phyloP scores from a whole-genome alignment of 2,113 vertebrate species.

The Chaetorhynchus papuensis region DNA sequence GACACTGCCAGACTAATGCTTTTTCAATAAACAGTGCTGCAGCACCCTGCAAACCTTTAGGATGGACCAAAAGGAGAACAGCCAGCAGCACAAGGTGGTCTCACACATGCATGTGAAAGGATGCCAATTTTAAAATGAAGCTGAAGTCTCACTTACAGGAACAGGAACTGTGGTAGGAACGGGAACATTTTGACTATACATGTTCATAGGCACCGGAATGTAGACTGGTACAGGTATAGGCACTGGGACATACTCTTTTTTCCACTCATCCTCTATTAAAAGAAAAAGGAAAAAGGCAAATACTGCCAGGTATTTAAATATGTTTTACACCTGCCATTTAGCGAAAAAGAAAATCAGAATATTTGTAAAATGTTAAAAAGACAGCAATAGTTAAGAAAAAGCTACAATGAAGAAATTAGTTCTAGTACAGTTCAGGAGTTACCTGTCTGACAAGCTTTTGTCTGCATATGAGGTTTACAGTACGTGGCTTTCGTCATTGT shows the following conservation, averaged over 20 bases:
- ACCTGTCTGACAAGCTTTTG: conserved; percentile 95
- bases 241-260: conserved; percentile 90
- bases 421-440: conserved; percentile 3
- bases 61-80: background rate
- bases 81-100: background rate
- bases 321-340: background rate
- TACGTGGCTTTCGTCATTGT: conserved; percentile 97
- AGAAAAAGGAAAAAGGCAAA: conserved; percentile 42
- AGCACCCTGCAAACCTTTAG: background rate
- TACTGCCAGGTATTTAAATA: conserved; percentile 10
- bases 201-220: conserved; percentile 93
- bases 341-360: background rate
- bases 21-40: background rate
- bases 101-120: background rate
- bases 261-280: conserved; percentile 82
- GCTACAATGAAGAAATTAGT: background rate
- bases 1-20: background rate
- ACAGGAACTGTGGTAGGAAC: conserved; percentile 85
- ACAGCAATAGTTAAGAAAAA: background rate
- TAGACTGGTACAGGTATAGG: conserved; percentile 95
- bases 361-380: background rate
- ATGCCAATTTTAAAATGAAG: background rate
- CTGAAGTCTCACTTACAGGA: conserved; percentile 80
- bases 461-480: conserved; percentile 99
- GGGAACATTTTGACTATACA: conserved; percentile 90